Conservation (phyloP, 2,797 vertebrate species). For the Varecia variegata region DNA sequence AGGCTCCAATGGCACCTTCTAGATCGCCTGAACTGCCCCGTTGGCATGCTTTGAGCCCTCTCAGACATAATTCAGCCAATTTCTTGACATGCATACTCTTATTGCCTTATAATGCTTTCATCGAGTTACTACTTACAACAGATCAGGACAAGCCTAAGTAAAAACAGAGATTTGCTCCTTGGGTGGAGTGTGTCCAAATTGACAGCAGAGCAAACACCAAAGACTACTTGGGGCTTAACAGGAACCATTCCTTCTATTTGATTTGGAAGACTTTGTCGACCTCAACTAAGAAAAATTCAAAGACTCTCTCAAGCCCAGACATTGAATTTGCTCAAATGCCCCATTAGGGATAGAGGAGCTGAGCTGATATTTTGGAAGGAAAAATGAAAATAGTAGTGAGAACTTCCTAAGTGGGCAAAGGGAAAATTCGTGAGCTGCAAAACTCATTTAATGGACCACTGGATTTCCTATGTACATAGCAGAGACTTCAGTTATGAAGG, state of each 20-base stretch:
- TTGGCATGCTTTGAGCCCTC: conserved; percentile 33
- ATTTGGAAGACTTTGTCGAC: conserved; percentile 70
- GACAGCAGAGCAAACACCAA: conserved; percentile 66
- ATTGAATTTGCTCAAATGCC: conserved; percentile 58
- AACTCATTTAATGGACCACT: not conserved
- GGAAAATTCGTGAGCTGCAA: not conserved
- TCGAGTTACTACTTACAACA: conserved; percentile 53
- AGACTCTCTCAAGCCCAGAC: not conserved
- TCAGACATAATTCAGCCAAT: conserved; percentile 59
- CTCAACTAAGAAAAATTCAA: conserved; percentile 34
- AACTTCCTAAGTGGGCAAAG: conserved; percentile 11
- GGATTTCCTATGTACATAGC: not conserved
- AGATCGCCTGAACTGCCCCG: accelerated
- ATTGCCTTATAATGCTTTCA: conserved; percentile 67
- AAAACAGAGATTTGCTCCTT: conserved; percentile 69
- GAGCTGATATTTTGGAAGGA: conserved; percentile 56
- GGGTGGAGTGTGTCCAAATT: conserved; percentile 69
- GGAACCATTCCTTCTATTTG: conserved; percentile 72
- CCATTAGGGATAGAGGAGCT: conserved; percentile 12
- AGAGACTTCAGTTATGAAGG: not conserved
- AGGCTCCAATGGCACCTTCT: conserved; percentile 28
- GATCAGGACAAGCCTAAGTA: conserved; percentile 72
- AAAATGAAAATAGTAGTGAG: conserved; percentile 34
- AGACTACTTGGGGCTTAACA: conserved; percentile 68
- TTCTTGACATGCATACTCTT: conserved; percentile 66